Conservation (phyloP, 2,888 invertebrate species). For the Hipparchia sbordonii region DNA sequence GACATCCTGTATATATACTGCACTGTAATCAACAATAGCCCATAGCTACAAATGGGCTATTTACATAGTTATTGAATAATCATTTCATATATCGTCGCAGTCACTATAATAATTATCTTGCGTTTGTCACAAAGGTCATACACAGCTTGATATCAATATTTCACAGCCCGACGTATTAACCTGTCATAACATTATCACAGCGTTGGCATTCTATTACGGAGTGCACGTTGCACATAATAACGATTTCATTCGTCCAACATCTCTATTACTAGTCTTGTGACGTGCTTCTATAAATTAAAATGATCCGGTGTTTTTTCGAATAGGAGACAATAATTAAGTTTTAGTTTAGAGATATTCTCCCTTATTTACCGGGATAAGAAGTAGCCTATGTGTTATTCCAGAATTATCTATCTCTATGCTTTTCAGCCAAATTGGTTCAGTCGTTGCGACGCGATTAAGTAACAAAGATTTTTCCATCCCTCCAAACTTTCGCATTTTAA, state of each 20-base stretch:
- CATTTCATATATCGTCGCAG: not conserved
- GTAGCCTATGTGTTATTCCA: too few species aligned
- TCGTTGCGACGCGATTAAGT: too few species aligned
- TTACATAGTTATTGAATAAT: not conserved
- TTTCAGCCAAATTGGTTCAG: too few species aligned
- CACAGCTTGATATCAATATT: slow-evolving; percentile 45
- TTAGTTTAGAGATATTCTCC: too few species aligned
- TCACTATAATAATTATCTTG: slow-evolving; percentile 56
- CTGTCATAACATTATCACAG: slow-evolving; percentile 32
- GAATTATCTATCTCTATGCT: too few species aligned
- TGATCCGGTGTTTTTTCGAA: not conserved
- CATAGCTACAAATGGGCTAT: not conserved
- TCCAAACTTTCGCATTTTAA: too few species aligned
- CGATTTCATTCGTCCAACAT: slow-evolving; percentile 41
- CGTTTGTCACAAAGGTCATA: slow-evolving; percentile 20
- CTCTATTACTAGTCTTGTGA: slow-evolving; percentile 29
- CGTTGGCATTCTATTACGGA: slow-evolving; percentile 36
- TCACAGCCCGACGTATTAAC: slow-evolving; percentile 46
- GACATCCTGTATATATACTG: not conserved
- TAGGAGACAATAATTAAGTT: not conserved
- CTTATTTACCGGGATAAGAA: too few species aligned
- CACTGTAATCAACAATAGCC: not conserved
- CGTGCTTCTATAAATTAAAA: slow-evolving; percentile 2
- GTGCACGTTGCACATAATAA: slow-evolving; percentile 39
- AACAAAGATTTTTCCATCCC: too few species aligned